These are phyloP conservation scores for Corythornis leucogaster DNA, from an alignment of 2,797 vertebrate species.

Conservation along the genomic window DNA sequence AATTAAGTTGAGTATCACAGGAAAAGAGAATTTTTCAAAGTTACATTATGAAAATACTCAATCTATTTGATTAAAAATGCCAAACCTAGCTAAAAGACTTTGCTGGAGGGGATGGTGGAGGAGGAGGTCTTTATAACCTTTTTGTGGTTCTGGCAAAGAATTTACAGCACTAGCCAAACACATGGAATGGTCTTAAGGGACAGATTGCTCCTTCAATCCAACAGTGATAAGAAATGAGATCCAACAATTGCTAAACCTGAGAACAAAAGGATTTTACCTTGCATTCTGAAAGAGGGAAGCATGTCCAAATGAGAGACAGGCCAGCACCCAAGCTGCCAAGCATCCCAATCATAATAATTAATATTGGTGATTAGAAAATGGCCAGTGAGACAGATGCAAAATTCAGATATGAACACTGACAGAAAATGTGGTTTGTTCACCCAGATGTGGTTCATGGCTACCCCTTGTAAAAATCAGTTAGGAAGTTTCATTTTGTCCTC, in stretches of 20 bases:
- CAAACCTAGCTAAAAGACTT: background rate
- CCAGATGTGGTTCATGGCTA: background rate
- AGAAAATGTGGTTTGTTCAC: background rate
- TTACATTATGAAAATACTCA: slow-evolving; percentile 16
- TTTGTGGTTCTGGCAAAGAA: slow-evolving; percentile 15
- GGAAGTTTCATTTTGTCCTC: background rate
- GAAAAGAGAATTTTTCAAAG: background rate
- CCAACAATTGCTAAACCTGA: background rate
- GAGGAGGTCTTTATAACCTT: background rate
- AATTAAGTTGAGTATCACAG: background rate
- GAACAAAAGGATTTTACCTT: background rate
- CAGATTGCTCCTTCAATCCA: slow-evolving; percentile 15
- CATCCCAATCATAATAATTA: background rate
- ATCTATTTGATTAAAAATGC: background rate
- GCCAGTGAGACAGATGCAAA: background rate
- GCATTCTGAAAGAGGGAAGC: background rate
- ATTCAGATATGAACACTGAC: background rate
- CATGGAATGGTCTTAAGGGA: background rate
- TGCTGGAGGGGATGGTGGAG: background rate
- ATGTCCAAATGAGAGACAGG: background rate
- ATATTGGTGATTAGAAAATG: background rate
- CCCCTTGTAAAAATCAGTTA: background rate
- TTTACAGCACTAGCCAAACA: slow-evolving; percentile 36
- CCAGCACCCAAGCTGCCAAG: background rate
- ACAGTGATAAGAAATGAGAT: slow-evolving; percentile 35